Evolutionary conservation across 1,140 invertebrate species (phyloP).

Genomic region (Eupristina koningsbergeri): DNA sequence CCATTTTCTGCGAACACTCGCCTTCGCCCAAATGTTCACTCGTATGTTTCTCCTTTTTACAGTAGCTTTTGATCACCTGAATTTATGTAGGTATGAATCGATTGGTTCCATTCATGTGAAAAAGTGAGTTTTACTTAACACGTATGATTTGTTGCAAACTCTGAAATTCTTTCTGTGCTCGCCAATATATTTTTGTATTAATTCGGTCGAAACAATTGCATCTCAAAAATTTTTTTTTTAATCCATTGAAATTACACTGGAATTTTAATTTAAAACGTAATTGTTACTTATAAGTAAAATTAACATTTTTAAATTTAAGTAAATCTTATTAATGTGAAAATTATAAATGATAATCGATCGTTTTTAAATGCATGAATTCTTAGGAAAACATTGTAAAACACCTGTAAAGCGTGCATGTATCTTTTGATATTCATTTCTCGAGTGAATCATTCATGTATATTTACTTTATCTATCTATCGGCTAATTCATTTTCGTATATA

Average conservation of each 20-base stretch:
- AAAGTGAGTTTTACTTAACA: background rate
- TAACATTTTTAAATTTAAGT: background rate
- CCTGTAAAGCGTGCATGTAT: background rate
- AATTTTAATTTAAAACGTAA: too few species aligned
- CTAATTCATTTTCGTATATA: too few species aligned
- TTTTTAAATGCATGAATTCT: background rate
- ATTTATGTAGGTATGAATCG: conserved; percentile 18
- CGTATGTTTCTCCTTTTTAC: conserved; percentile 5
- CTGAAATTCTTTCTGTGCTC: background rate
- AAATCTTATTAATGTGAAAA: background rate
- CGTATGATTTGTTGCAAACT: background rate
- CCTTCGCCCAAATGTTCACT: background rate
- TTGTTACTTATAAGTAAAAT: background rate
- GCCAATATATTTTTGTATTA: too few species aligned
- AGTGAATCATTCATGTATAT: too few species aligned
- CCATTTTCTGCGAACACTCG: background rate
- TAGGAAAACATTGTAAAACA: background rate
- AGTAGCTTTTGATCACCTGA: background rate
- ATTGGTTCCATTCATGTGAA: conserved; percentile 7
- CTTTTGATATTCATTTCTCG: too few species aligned
- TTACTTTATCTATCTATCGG: too few species aligned
- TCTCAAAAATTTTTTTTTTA: background rate
- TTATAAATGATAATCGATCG: background rate
- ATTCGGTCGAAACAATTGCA: too few species aligned
- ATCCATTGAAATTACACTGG: too few species aligned